phyloP scores from a whole-genome alignment of 2,797 vertebrate genomes.

The Phoeniculus purpureus region DNA sequence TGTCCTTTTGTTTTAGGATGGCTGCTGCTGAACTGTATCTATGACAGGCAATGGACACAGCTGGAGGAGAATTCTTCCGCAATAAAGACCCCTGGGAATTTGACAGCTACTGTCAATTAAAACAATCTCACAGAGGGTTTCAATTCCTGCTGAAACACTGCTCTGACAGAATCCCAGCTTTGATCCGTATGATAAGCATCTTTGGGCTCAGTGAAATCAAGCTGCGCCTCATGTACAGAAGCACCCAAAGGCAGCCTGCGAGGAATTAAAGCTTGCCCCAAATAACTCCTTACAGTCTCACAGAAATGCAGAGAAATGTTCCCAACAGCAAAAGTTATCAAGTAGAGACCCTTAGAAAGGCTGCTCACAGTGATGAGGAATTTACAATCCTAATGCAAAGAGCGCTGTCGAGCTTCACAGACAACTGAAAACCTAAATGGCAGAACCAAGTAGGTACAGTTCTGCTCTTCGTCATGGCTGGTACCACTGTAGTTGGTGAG shows the following conservation, averaged over 20 bases:
- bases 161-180: not conserved
- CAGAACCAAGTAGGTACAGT: not conserved
- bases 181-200: not conserved
- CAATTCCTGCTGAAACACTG: not conserved
- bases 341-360: not conserved
- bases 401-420: not conserved
- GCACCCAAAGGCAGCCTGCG: not conserved
- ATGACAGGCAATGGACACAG: not conserved
- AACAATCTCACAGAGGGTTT: constrained; percentile 2
- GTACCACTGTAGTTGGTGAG: not conserved
- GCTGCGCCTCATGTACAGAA: not conserved
- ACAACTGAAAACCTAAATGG: not conserved
- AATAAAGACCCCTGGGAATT: not conserved
- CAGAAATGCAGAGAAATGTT: not conserved
- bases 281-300: not conserved
- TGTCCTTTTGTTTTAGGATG: not conserved
- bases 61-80: not conserved
- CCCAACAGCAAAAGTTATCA: not conserved
- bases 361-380: not conserved
- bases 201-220: not conserved
- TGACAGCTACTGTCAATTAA: not conserved
- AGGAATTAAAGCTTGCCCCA: not conserved
- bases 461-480: not conserved
- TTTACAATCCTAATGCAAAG: not conserved
- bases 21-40: not conserved